Base-by-base conservation (phyloP, 2,797 vertebrate species). In the Cossypha heuglini region DNA sequence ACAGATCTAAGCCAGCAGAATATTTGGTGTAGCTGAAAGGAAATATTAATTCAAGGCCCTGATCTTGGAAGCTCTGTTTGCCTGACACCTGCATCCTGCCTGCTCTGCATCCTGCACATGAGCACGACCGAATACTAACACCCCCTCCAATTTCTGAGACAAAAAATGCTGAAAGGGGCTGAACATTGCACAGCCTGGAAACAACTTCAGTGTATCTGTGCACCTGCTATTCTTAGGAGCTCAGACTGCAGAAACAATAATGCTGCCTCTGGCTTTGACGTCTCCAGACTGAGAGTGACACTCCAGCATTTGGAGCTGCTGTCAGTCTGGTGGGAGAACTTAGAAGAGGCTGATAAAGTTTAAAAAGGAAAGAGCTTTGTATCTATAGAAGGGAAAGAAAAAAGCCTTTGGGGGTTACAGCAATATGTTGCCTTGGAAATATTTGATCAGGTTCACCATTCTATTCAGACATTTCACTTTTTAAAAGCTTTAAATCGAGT, bases 361-460 rank as follows among this genome's bases (percentile, higher is more conserved):
- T 83, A 35, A 84, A 92, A 86, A 75, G 42, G 66, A 54, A 93
- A 88, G 5, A 68, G 33, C 13, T 57, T 58, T 11, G 5, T 83
- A 20, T 74, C 83, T 89, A 4, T 5, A 15, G 52, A 24, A 55
- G 17, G 3, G 6, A 4, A 13, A n/a, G 45, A 35, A 42, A 43
- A 46, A 69, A 64, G 18, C 20, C 48, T 93, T 93, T 57, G n/a
- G 78, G 82, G 43, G 19, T 83, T 92, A 76, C 26, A 64, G 74
- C 59, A 85, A 71, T 90, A 49, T 51, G 86, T 77, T 96, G 69
- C 72, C 83, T 95, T 93, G 75, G 83, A 93, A 96, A 94, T 93
- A 77, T 48, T 84, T 84, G 79, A 94, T 88, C n/a, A 19, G 43
- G 66, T 96, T 86, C 94, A 46, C 38, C 9, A 8, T 85, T 94